Evolutionary conservation across 1,140 invertebrate genomes (phyloP), one percentile per base, ranked within the genome.

Genomic region (Steinernema feltiae): DNA sequence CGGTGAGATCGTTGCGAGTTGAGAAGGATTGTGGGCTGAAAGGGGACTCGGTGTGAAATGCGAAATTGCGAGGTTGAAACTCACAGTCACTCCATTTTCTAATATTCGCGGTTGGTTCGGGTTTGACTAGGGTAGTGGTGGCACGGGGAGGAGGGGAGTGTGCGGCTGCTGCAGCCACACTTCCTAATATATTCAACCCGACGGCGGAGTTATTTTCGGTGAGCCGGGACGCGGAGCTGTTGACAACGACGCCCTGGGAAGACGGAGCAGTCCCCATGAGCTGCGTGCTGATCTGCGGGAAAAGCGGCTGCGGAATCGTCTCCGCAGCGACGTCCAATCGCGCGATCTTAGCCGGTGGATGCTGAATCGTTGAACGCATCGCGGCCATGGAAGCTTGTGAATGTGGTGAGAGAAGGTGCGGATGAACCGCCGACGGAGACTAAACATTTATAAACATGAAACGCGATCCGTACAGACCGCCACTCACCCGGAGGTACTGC

Each of bases 1-100:
- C 63, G 70, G 72, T 76, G 70, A 1, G 70, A 30, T 27, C 30
- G 69, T 71, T 71, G 79, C 46, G 41, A 75, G 80, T 73, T 78
- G 69, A 27, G 72, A 63, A 27, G 73, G 32, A 24, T 18, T 76
- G 15, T 74, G 21, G 15, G 30, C 74, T 76, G 32, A 76, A 76
- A 48, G 7, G 70, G 69, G 12, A 48, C 7, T 7, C 7, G 32
- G 73, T 27, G 41, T 48, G 17, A 73, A 29, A 70, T 24, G 30
- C 69, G 70, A 24, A n/a, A n/a, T 74, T 48, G 63, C n/a, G 78
- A 72, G 79, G 29, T 69, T n/a, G 27, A 70, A 15, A 63, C 53
- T 27, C 24, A 63, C 53, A 3, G 15, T 63, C 53, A 21, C 53
- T 63, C 53, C 53, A 63, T 63, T 63, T 63, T 21, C 53, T 7